A percentile compares a stretch with the other conserved stretches of the same genome.
Conservation (phyloP, 2,113 vertebrate species). For the Girardinichthys multiradiatus region DNA sequence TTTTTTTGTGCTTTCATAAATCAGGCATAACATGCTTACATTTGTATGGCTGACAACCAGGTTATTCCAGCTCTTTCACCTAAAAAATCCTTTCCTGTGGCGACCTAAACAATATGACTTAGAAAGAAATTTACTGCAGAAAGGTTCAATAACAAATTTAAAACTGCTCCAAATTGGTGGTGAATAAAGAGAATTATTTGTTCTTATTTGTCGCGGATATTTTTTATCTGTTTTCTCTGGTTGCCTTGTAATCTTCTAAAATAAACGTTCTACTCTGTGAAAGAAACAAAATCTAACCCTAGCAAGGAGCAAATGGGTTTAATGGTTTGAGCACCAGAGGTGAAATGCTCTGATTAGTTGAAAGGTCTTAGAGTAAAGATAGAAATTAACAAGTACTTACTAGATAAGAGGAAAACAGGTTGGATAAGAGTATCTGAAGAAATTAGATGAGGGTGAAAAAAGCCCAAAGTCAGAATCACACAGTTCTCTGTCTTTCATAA, state of each 20-base stretch:
- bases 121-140: not conserved
- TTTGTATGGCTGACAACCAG: not conserved
- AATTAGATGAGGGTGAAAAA: conserved; percentile 6
- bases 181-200: too few relatives aligned
- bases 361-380: conserved; percentile 12
- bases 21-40: too few relatives aligned
- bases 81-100: not conserved
- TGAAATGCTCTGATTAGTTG: not conserved
- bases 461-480: not conserved
- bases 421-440: conserved; percentile 5
- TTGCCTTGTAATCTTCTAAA: not conserved
- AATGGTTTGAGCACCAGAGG: conserved; percentile 7
- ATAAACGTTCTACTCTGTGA: too few relatives aligned
- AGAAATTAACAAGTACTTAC: not conserved
- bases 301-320: conserved; percentile 2
- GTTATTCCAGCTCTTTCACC: not conserved
- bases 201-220: too few relatives aligned
- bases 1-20: not conserved
- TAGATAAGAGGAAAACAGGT: not conserved
- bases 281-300: not conserved
- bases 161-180: too few relatives aligned
- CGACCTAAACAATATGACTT: not conserved
- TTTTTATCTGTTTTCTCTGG: not conserved
- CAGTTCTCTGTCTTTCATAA: not conserved
- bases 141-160: not conserved